A percentile compares a stretch with the other conserved stretches of the same genome.
Conservation (phyloP, 2,888 invertebrate species). For the Platycnemis pennipes region DNA sequence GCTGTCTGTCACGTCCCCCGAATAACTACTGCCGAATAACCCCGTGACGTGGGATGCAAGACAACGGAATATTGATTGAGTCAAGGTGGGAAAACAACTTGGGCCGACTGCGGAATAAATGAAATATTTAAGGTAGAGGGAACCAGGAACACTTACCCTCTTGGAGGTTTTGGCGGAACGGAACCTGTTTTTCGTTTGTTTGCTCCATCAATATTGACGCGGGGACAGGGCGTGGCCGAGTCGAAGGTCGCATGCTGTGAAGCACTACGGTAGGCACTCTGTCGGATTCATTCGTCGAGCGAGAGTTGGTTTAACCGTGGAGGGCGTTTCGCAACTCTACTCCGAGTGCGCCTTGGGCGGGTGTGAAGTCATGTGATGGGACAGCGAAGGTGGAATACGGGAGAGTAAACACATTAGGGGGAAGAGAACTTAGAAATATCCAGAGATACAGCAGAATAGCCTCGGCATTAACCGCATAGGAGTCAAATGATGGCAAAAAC, state of each 20-base stretch:
- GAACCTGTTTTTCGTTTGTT: background rate
- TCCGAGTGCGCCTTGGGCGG: too few relatives aligned
- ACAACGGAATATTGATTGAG: too few relatives aligned
- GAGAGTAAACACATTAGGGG: too few relatives aligned
- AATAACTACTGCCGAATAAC: too few relatives aligned
- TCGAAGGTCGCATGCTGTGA: background rate
- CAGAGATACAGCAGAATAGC: too few relatives aligned
- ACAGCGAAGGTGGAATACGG: too few relatives aligned
- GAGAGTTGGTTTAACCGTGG: background rate
- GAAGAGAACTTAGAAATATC: too few relatives aligned
- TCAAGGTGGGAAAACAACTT: background rate
- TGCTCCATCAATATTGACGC: background rate
- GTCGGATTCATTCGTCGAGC: background rate
- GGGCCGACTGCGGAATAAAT: background rate
- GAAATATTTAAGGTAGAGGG: background rate
- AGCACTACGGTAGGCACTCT: background rate
- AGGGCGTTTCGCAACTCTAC: background rate
- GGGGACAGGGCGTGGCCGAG: background rate
- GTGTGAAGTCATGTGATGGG: too few relatives aligned
- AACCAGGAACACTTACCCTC: background rate
- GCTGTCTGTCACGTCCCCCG: too few relatives aligned
- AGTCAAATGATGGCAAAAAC: too few relatives aligned
- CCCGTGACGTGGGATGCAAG: too few relatives aligned
- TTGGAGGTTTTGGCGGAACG: background rate
- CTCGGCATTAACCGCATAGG: too few relatives aligned